Conservation (phyloP, 2,113 vertebrate genomes). For the Phaetusa simplex region DNA sequence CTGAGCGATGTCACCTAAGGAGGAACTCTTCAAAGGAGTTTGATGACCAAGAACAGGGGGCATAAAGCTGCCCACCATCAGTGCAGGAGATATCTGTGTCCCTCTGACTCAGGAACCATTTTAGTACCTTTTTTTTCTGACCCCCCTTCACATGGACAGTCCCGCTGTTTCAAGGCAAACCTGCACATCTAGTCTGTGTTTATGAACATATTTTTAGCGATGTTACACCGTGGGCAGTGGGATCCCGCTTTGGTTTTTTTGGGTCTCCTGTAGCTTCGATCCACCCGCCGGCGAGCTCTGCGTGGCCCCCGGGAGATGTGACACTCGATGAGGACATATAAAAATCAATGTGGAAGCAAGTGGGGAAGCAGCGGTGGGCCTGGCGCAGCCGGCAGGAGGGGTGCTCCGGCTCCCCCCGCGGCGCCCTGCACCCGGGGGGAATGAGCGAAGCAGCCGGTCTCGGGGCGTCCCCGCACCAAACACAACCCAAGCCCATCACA, state of each 20-base stretch:
- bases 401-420: not conserved
- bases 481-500: not conserved
- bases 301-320: not conserved
- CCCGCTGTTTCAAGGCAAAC: not conserved
- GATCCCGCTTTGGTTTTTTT: not conserved
- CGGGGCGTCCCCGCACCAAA: not conserved
- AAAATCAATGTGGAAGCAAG: not conserved
- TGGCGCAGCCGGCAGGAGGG: not conserved
- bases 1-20: not conserved
- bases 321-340: not conserved
- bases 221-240: not conserved
- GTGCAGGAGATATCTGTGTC: not conserved
- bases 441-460: not conserved
- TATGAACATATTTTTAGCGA: not conserved
- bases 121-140: not conserved
- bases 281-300: not conserved
- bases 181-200: not conserved
- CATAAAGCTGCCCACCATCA: not conserved
- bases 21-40: not conserved
- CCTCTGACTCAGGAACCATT: not conserved
- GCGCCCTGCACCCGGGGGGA: rapidly evolving
- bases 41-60: not conserved
- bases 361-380: not conserved
- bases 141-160: not conserved
- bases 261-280: not conserved